Evolutionary conservation across 2,888 invertebrate genomes (phyloP).

Genomic region (Ellobium chinense): DNA sequence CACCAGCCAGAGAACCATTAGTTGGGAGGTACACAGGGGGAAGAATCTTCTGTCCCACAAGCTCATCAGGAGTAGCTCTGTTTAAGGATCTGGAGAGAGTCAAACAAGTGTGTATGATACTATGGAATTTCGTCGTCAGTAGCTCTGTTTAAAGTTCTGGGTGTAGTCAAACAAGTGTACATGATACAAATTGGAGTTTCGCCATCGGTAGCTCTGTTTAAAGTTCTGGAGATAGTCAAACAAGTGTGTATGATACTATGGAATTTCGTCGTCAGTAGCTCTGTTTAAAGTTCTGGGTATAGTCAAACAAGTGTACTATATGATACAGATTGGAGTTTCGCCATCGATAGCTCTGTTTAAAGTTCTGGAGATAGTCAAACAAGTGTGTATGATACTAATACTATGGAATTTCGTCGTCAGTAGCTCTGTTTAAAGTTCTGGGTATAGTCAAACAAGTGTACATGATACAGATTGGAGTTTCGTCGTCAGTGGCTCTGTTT

Average conservation of each 20-base stretch:
- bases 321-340: too few species aligned
- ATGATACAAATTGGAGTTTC: too few species aligned
- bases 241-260: background rate
- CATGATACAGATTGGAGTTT: too few species aligned
- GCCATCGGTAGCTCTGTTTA: constrained; percentile 42
- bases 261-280: too few species aligned
- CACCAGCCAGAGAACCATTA: constrained; percentile 56
- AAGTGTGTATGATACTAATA: background rate
- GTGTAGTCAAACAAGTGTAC: too few species aligned
- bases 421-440: too few species aligned
- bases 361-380: constrained; percentile 29
- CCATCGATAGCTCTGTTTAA: constrained; percentile 44
- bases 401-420: too few species aligned
- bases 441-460: too few species aligned
- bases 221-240: constrained; percentile 34
- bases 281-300: too few species aligned
- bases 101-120: background rate
- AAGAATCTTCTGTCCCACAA: constrained; percentile 26
- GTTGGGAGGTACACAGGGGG: constrained; percentile 51
- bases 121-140: too few species aligned
- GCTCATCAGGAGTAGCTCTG: constrained; percentile 33
- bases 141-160: too few species aligned
- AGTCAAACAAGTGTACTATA: too few species aligned
- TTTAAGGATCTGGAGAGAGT: constrained; percentile 47
- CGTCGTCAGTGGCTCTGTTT: constrained; percentile 40